Conservation (phyloP, 2,888 invertebrate species). For the Eupithecia subfuscata region DNA sequence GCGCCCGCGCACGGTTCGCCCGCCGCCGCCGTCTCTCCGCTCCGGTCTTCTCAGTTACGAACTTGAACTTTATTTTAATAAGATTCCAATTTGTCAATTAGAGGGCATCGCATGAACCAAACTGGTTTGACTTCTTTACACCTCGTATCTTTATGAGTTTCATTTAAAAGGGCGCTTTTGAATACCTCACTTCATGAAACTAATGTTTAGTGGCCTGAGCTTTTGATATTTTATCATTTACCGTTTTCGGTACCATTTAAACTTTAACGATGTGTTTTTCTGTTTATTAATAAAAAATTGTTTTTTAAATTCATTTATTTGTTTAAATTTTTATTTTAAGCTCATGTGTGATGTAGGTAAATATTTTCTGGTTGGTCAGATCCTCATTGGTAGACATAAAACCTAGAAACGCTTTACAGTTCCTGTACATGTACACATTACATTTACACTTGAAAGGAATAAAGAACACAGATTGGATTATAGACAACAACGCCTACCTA, state of each 20-base stretch:
- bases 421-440: background rate
- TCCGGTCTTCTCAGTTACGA: constrained; percentile 65
- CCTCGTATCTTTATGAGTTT: constrained; percentile 71
- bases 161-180: constrained; percentile 63
- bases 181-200: constrained; percentile 51
- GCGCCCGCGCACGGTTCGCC: constrained; percentile 54
- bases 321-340: background rate
- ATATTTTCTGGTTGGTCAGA: background rate
- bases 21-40: constrained; percentile 51
- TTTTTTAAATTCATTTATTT: background rate
- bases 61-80: constrained; percentile 86
- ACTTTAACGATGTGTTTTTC: background rate
- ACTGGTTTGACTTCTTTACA: constrained; percentile 81
- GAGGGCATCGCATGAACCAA: constrained; percentile 80
- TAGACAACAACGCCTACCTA: no score
- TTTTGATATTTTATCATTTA: constrained; percentile 24
- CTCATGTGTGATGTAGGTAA: background rate
- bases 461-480: background rate
- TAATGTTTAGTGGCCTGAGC: constrained; percentile 38
- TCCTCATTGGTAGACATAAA: background rate
- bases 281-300: background rate
- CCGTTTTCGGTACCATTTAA: constrained; percentile 6
- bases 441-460: background rate
- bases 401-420: background rate
- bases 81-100: constrained; percentile 90